Evolutionary conservation across 2,113 vertebrate genomes (phyloP).

Genomic region (Athene cunicularia): DNA sequence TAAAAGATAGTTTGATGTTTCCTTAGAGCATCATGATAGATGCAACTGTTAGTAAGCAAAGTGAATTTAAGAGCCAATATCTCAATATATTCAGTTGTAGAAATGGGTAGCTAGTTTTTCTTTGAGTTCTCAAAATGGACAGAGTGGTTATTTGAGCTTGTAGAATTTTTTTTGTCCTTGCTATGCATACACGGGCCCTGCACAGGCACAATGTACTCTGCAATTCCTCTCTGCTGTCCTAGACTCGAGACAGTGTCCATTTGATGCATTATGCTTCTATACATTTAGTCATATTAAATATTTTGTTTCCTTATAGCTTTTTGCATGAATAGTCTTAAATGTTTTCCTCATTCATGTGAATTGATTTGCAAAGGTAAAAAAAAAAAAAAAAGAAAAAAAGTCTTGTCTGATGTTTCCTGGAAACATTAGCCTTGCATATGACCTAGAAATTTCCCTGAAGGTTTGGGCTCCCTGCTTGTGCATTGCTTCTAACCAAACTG

Average conservation of each 20-base stretch:
- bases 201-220: neutral
- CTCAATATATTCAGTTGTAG: neutral
- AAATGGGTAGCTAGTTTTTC: neutral
- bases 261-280: neutral
- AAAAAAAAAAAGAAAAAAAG: neutral
- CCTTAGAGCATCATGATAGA: neutral
- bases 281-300: neutral
- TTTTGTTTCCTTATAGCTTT: neutral
- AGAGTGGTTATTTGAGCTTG: neutral
- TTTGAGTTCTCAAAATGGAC: neutral
- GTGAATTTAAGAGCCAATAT: neutral
- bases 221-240: neutral
- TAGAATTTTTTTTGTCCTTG: neutral
- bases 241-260: neutral
- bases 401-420: neutral
- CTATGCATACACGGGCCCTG: neutral
- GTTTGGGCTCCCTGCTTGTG: neutral
- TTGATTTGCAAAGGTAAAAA: neutral
- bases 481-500: neutral
- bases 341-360: neutral
- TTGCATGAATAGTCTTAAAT: neutral
- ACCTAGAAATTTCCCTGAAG: neutral
- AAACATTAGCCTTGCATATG: neutral
- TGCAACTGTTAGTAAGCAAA: neutral
- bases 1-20: neutral